Evolutionary conservation across 2,797 vertebrate genomes (phyloP).

Genomic region (Phataginus tricuspis): DNA sequence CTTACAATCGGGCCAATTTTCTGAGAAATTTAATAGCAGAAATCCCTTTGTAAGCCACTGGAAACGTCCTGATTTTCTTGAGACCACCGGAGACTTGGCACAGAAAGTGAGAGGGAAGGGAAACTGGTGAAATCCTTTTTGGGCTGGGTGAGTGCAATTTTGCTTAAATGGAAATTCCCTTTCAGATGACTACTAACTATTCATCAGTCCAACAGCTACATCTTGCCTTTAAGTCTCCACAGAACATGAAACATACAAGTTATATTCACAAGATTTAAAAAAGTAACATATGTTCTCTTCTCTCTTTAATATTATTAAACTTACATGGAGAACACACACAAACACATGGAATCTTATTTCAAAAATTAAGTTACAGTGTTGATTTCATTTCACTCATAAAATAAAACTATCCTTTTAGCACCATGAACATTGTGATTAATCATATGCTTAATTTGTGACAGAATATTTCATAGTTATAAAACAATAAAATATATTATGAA

Average conservation of each 20-base stretch:
- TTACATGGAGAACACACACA: not conserved
- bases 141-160: not conserved
- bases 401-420: not conserved
- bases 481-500: not conserved
- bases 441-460: not conserved
- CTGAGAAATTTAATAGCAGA: not conserved
- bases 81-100: not conserved
- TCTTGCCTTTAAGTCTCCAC: not conserved
- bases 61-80: not conserved
- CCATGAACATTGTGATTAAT: not conserved
- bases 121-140: not conserved
- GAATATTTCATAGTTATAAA: not conserved
- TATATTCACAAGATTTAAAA: not conserved
- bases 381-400: not conserved
- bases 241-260: not conserved
- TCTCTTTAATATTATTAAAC: not conserved
- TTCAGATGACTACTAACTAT: not conserved
- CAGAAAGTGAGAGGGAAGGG: not conserved
- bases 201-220: not conserved
- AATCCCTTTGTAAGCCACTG: not conserved
- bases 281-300: not conserved
- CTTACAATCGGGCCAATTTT: not conserved
- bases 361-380: conserved; percentile 28
- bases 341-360: not conserved
- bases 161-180: not conserved